These are phyloP conservation scores for Phymatocera aterrima DNA, from an alignment of 2,888 invertebrate species.

Conservation along the genomic window DNA sequence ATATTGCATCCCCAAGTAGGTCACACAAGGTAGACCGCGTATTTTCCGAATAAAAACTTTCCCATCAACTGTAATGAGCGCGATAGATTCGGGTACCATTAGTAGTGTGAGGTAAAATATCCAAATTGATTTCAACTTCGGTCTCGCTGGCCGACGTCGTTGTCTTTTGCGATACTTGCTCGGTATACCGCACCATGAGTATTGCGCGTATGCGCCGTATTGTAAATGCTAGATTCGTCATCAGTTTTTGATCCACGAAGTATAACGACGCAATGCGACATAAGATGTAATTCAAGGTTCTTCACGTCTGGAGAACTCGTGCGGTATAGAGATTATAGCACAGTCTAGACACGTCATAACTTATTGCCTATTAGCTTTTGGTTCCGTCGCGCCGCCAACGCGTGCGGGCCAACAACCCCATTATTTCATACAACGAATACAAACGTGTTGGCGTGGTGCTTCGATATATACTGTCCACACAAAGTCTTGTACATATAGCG, in stretches of 20 bases:
- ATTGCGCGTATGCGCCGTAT: not conserved
- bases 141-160: not conserved
- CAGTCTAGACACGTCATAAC: conserved; percentile 33
- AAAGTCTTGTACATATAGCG: not conserved
- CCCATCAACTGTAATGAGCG: conserved; percentile 41
- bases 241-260: not conserved
- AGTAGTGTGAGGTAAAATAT: conserved; percentile 27
- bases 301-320: not conserved
- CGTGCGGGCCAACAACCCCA: conserved; percentile 33
- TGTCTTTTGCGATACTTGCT: not conserved
- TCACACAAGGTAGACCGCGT: conserved; percentile 31
- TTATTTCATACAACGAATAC: conserved; percentile 30
- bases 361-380: conserved; percentile 42
- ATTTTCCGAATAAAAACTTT: conserved; percentile 40
- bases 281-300: conserved; percentile 27
- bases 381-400: conserved; percentile 32
- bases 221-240: not conserved
- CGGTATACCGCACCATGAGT: not conserved
- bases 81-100: conserved; percentile 33
- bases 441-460: conserved; percentile 4
- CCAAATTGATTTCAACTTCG: conserved; percentile 9
- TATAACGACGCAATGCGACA: conserved; percentile 11
- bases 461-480: not conserved
- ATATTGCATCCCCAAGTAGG: conserved; percentile 46
- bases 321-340: not conserved